Evolutionary conservation across 2,113 vertebrate species (phyloP), one percentile per base, ranked within the genome.

Genomic region (Pelusios castaneus): DNA sequence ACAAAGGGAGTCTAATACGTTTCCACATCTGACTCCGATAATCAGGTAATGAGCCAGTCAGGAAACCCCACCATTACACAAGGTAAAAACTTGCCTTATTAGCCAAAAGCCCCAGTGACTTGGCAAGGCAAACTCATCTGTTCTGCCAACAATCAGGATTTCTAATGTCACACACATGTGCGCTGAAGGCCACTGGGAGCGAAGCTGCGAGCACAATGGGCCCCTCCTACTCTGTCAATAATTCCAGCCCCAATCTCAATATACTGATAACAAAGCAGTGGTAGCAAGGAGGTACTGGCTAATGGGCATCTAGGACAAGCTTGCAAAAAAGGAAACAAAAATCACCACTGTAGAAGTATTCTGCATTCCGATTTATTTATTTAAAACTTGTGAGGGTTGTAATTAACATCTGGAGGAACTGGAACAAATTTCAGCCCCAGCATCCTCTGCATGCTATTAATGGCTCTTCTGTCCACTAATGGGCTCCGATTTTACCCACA

Each of bases 381-480:
- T 45, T 67, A 93, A 91, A 60, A 90, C 88, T 80, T 58, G 49
- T 9, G 45, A 92, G 84, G 85, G 80, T 94, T 90, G 58, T 94
- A 96, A 97, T 97, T 95, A 97, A 97, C 86, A 92, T 89, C 96
- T 95, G 0, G 79, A 92, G 82, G 90, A 95, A 96, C 56, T 79
- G 88, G 91, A 97, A 95, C 82, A 82, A 95, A 92, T 94, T 85
- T 95, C 88, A 96, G 94, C 84, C 94, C 87, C 87, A 34, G 95
- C 96, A 89, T 96, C 97, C 97, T 91, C 95, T 92, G 95, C 92
- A 3, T 94, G 94, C 94, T 96, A 94, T 94, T 97, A 97, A 96
- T 96, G 96, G 96, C 86, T 94, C 49, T 85, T 70, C 94, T 94
- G 97, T 89, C 97, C 97, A 95, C 95, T 96, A 95, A 96, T 80